Evolutionary conservation across 2,113 vertebrate species (phyloP), one percentile per base, ranked within the genome.

Genomic region (Turnix velox): DNA sequence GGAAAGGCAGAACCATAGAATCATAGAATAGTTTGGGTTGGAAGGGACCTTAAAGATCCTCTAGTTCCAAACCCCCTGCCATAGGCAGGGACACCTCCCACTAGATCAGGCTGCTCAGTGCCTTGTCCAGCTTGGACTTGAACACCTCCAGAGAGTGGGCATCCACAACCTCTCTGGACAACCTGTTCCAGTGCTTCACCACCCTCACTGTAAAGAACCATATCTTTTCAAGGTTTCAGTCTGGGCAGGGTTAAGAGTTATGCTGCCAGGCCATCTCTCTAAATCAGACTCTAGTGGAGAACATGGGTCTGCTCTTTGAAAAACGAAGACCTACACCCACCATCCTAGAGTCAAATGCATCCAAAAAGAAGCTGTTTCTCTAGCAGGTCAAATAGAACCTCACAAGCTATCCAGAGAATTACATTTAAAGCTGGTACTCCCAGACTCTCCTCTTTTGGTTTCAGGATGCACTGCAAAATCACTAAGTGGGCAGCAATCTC

Each of bases 251-350:
- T 42, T 86, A 62, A 67, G 42, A 77, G 33, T 22, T 55, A 63
- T 1, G 15, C 43, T 48, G 68, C 14, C 75, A 78, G 40, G 55
- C 27, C 48, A 90, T 24, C 18, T 59, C 52, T 69, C 20, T 65
- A n/a, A 35, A 81, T 55, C n/a, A 2, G 1, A 37, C 35, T 52
- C n/a, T 48, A 71, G 52, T 0, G 0, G 0, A 71, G 40, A 67
- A 77, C 68, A 82, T 1, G 3, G 5, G 10, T 9, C 2, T 78
- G 31, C 18, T 69, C 43, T 87, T 65, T 39, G 12, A 12, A 55
- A 84, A 63, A 49, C 4, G 23, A 16, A 84, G 20, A 46, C 42
- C n/a, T 35, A 77, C 16, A 30, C 5, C 12, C 48, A 58, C 42
- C 85, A 1, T 37, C 18, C 22, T 27, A 59, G 46, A 84, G 59